Base-by-base conservation (phyloP, 2,888 invertebrate genomes). In the Tenthredo amoena region DNA sequence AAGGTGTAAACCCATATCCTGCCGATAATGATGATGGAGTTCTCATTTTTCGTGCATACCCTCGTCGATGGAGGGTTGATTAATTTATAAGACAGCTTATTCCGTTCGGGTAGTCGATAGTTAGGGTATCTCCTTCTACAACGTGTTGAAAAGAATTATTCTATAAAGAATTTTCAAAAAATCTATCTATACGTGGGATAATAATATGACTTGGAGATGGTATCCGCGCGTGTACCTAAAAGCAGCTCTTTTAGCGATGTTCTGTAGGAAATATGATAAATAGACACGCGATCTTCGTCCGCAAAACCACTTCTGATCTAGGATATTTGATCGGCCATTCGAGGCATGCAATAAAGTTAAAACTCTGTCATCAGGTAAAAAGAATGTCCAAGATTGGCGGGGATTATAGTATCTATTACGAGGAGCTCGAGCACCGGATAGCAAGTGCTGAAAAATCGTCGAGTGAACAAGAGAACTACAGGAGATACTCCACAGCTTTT, bases 81-180 rank as follows among this genome's bases (percentile, higher is more conserved):
- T 68, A 68, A 68, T 68, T 68, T 68, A 34, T 68, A 26, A 68
- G 68, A 68, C 68, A 68, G 68, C 18, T 68, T 68, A 68, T 68
- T 68, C 34, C 68, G 3, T 4, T 34, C 34, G 34, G 34, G 34
- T 68, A 34, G 31, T 68, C 34, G 18, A 55, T 55, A 34, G 26
- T 18, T 26, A 68, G 15, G 34, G 18, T 68, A 68, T 68, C 5
- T 68, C 3, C 7, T 26, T 15, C 6, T 34, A 26, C 5, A 34
- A 68, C 18, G 15, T 34, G 68, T 68, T 68, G 34, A 7, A 18
- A 34, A 62, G 21, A n/a, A 62, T 26, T 26, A 10, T 62, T 26
- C 9, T 26, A 2, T 26, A n/a, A 18, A 50, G 0, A 50, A 18
- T 50, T 50, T 50, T 0, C 18, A 50, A n/a, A 50, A 6, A 50